A percentile compares a stretch with the other conserved stretches of the same genome.
These are phyloP conservation scores for Salticus scenicus DNA, from an alignment of 2,888 invertebrate genomes.

Conservation along the genomic window DNA sequence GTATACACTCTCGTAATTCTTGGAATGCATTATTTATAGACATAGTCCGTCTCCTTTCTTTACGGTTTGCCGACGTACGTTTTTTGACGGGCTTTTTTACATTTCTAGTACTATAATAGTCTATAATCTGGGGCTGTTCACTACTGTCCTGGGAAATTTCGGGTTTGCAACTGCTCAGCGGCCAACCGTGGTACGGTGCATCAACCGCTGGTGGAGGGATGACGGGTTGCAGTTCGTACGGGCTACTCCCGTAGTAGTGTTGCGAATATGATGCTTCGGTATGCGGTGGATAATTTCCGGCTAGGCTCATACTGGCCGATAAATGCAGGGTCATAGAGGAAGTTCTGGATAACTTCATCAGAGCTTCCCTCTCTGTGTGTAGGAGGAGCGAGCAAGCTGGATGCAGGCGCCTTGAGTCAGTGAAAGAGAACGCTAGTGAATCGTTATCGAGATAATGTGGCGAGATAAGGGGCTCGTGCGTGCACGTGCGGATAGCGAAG, in stretches of 20 bases:
- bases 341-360: slow-evolving; percentile 48
- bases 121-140: not conserved
- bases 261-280: slow-evolving; percentile 47
- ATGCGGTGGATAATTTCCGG: slow-evolving; percentile 63
- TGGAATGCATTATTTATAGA: slow-evolving; percentile 97
- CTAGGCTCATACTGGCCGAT: slow-evolving; percentile 64
- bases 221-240: slow-evolving; percentile 22
- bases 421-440: slow-evolving; percentile 7
- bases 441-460: slow-evolving; percentile 27
- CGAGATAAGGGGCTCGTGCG: not conserved
- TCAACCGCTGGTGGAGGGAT: not conserved
- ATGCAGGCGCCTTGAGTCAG: slow-evolving; percentile 5
- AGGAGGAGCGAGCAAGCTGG: not conserved
- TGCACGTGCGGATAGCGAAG: not conserved
- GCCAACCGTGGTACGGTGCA: slow-evolving; percentile 35
- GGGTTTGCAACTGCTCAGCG: slow-evolving; percentile 15
- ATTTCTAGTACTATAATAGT: slow-evolving; percentile 17
- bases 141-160: slow-evolving; percentile 31
- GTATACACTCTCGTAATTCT: slow-evolving; percentile 93
- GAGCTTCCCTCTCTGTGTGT: slow-evolving; percentile 25
- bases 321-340: slow-evolving; percentile 39
- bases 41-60: slow-evolving; percentile 92
- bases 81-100: slow-evolving; percentile 80
- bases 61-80: slow-evolving; percentile 93
- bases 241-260: slow-evolving; percentile 54